Evolutionary conservation across 2,888 invertebrate genomes (phyloP), one percentile per base, ranked within the genome.

Genomic region (Xestoiulus laeticollis): DNA sequence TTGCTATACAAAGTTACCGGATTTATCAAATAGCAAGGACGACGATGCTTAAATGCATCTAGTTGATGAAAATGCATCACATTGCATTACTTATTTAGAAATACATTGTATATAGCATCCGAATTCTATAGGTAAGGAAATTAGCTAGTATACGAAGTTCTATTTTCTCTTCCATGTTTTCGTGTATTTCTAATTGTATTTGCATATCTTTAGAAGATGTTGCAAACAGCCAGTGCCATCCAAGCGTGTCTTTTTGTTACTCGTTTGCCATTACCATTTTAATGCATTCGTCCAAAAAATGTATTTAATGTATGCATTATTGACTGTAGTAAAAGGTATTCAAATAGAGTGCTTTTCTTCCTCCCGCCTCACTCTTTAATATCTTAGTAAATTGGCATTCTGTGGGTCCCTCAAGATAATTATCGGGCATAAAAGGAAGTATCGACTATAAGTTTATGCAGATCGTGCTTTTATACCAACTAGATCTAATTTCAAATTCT

Each of bases 221-320:
- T 78, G 12, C 30, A 30, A 78, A 14, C 26, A 78, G 12, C 2
- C 30, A 78, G 30, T 26, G n/a, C 59, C 59, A 14, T 30, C 16
- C 30, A 30, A 3, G 78, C 78, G n/a, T 78, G 14, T 78, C 30
- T 30, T 30, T 78, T 5, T 26, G 8, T 68, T 68, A 22, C 59
- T 6, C 59, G 8, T 68, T 26, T 78, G 30, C 22, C 78, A 30
- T 78, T 78, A 14, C 78, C 30, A 30, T 78, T 78, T 30, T 30
- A 30, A 78, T 30, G 78, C 30, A 78, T 26, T 78, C 14, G 30
- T 78, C 78, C 78, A 78, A 78, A 78, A 78, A 68, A 68, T 68
- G 68, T 78, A 78, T 78, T 78, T 78, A 78, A 78, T 78, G 78
- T 78, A 78, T 78, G 78, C 30, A 78, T 30, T 78, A 78, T 78